Conservation (phyloP, 2,797 vertebrate species). For the Halcyon badia region DNA sequence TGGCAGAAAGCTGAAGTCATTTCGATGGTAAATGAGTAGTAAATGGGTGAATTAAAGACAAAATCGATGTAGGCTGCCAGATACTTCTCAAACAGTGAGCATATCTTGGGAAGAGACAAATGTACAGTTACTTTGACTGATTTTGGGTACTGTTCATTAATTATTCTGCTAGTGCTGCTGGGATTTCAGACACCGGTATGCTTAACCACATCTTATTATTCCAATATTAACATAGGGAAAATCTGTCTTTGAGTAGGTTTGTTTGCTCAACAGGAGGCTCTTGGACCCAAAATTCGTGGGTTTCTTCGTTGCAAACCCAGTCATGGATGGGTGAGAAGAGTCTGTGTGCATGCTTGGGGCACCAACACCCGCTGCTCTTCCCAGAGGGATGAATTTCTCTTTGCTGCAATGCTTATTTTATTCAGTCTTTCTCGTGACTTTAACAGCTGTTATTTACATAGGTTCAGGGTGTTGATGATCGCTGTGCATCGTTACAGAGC, state of each 20-base stretch:
- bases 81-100: neutral
- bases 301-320: neutral
- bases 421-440: neutral
- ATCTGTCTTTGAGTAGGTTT: neutral
- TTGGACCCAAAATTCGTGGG: neutral
- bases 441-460: neutral
- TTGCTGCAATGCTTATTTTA: neutral
- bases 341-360: neutral
- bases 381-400: accelerated
- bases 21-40: neutral
- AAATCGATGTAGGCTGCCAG: neutral
- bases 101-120: neutral
- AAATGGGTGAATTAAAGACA: neutral
- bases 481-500: neutral
- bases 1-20: neutral
- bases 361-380: neutral
- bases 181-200: neutral
- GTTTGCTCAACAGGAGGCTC: neutral
- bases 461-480: neutral
- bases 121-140: neutral
- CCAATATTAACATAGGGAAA: neutral
- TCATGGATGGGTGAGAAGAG: neutral
- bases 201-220: neutral
- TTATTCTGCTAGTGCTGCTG: neutral
- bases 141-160: neutral